phyloP scores from a whole-genome alignment of 2,113 vertebrate genomes.

The Phoenicopterus ruber region DNA sequence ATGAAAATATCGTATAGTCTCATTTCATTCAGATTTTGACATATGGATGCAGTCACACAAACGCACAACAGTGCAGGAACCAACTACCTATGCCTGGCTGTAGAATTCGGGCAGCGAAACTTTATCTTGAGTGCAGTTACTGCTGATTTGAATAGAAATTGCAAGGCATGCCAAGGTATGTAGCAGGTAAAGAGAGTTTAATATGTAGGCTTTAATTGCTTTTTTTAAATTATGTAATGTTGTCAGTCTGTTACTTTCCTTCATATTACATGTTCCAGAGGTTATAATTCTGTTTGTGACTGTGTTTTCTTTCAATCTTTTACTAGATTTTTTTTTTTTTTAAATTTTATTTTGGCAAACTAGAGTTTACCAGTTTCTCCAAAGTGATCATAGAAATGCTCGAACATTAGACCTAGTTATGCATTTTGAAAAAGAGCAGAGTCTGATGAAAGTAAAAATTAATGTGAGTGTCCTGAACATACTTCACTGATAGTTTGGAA shows the following conservation, averaged over 20 bases:
- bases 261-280: neutral
- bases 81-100: neutral
- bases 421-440: neutral
- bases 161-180: neutral
- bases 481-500: neutral
- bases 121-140: neutral
- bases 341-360: neutral
- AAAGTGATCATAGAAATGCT: neutral
- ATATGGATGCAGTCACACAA: neutral
- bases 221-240: accelerated
- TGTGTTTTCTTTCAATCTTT: neutral
- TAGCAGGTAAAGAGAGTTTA: neutral
- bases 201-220: neutral
- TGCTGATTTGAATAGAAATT: neutral
- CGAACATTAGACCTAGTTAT: neutral
- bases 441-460: neutral
- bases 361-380: neutral
- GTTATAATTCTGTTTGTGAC: neutral
- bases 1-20: neutral
- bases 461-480: neutral
- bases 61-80: neutral
- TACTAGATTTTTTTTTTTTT: neutral
- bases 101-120: neutral
- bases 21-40: neutral
- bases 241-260: neutral